phyloP scores from a whole-genome alignment of 2,797 vertebrate genomes.

The Pseudopleuronectes americanus region DNA sequence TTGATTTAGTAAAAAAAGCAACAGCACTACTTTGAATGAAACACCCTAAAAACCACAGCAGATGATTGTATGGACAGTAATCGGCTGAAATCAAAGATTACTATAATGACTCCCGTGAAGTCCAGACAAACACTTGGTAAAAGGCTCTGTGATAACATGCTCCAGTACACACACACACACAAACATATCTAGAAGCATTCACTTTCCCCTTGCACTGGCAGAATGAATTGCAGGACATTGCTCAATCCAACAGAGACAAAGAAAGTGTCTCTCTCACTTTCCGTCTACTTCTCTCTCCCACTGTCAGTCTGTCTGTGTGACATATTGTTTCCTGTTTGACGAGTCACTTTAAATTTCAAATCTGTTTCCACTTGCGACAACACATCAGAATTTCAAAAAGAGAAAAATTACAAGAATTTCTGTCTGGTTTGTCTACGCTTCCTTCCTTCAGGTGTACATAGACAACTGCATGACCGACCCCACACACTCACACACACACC shows the following conservation, averaged over 20 bases:
- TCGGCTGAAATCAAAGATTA: background rate
- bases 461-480: background rate
- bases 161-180: background rate
- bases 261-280: background rate
- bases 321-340: conserved; percentile 29
- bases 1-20: too few relatives aligned
- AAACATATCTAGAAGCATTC: background rate
- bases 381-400: background rate
- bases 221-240: conserved; percentile 26
- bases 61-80: background rate
- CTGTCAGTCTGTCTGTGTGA: background rate
- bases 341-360: conserved; percentile 17
- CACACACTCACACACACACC: background rate
- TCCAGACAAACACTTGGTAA: background rate
- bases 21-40: too few relatives aligned
- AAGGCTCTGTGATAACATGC: background rate
- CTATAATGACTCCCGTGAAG: background rate
- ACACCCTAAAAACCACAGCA: too few relatives aligned
- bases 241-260: conserved; percentile 21
- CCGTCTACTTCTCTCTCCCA: background rate
- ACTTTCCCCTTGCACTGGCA: conserved; percentile 3
- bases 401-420: background rate
- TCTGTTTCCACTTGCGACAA: background rate
- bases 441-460: too few relatives aligned
- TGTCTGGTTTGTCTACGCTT: too few relatives aligned